Evolutionary conservation across 2,888 invertebrate species (phyloP).

Genomic region (Eristalis pertinax): DNA sequence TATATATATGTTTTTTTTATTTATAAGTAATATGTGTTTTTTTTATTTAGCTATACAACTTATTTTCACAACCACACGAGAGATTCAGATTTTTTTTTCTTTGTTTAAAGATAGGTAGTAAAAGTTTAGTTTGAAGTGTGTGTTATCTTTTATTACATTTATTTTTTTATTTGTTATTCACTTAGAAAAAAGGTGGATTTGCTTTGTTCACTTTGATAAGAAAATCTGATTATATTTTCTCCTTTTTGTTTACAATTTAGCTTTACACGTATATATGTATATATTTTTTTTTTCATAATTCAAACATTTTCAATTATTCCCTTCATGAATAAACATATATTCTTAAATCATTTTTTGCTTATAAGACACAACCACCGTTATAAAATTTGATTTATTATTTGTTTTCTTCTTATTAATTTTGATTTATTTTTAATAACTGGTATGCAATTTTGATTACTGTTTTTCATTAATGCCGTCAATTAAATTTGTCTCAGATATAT

Average conservation of each 20-base stretch:
- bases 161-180: constrained; percentile 53
- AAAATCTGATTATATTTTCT: constrained; percentile 36
- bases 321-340: constrained; percentile 66
- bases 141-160: constrained; percentile 56
- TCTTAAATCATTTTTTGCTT: constrained; percentile 66
- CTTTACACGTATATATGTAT: not conserved
- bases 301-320: constrained; percentile 52
- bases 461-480: constrained; percentile 31
- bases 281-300: constrained; percentile 18
- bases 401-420: constrained; percentile 31
- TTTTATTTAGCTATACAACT: constrained; percentile 69
- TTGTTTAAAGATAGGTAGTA: constrained; percentile 69
- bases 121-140: constrained; percentile 70
- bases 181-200: constrained; percentile 70
- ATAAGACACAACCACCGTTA: constrained; percentile 73
- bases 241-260: constrained; percentile 8
- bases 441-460: constrained; percentile 15
- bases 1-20: constrained; percentile 38
- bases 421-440: constrained; percentile 50
- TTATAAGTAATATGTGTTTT: constrained; percentile 66
- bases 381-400: constrained; percentile 62
- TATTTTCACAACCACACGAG: constrained; percentile 75
- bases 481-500: constrained; percentile 41
- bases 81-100: constrained; percentile 72
- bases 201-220: constrained; percentile 55